Base-by-base conservation (phyloP, 2,888 invertebrate species). In the Mythimna lalbum region DNA sequence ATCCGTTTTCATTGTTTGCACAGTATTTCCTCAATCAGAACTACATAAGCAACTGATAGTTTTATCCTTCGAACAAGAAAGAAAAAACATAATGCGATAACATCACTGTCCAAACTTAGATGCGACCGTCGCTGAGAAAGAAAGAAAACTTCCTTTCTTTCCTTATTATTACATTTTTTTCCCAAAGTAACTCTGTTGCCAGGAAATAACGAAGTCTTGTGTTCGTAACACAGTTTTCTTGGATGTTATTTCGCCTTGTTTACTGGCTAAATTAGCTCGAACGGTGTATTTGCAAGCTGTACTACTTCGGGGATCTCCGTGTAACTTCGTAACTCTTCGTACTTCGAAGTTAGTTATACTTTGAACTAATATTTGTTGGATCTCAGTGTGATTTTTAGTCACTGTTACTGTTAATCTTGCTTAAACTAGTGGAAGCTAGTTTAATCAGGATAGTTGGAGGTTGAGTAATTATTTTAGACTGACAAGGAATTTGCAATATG, bases 101-200 rank as follows among this genome's bases (percentile, higher is more conserved):
- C 67, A 56, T 75, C 62, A 36, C 52, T 68, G 62, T 62, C 78
- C 47, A 27, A 62, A 75, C 56, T 69, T 52, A 61, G 43, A 67
- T 47, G 39, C 27, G 63, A 21, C 61, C 12, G 33, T 67, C 68
- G 33, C 60, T 63, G 63, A 68, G 71, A 62, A 55, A 49, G 61
- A 63, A 78, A 73, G 50, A 59, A 73, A 73, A 73, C 64, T 68
- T 70, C 21, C 21, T 60, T 62, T n/a, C 57, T 49, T 63, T 57
- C 67, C 75, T 79, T 79, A 63, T 80, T 80, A 79, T 65, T 68
- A 79, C 39, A 79, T 80, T 80, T 80, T 80, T 43, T 79, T 81
- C 81, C 63, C 69, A 73, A 69, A 81, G 76, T 69, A 64, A 79
- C 73, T 69, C 74, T 66, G 60, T 76, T 74, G 79, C 69, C 76